Base-by-base conservation (phyloP, 2,888 invertebrate species). In the Drosophila formosana region DNA sequence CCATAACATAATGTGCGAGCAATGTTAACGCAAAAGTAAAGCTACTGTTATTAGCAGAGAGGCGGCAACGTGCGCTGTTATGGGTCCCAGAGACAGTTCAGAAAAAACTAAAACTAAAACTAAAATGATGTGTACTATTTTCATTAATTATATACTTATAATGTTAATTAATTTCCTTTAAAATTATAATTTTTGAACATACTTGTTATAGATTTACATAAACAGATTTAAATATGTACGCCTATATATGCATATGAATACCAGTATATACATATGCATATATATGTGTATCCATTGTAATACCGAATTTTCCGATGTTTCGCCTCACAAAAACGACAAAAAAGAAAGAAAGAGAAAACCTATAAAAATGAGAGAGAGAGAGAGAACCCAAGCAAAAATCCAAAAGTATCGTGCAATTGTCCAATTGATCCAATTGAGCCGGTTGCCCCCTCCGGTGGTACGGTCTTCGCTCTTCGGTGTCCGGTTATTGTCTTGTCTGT, bases 251-350 rank as follows among this genome's bases (percentile, higher is more conserved):
- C 79, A 46, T 56, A 37, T 46, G 74, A 64, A 58, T 77, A 67
- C 80, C 6, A 11, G 4, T 0, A 49, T 46, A 57, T 77, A 62
- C 62, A 64, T 73, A 37, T 37, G 4, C n/a, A 76, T 67, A 65
- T 72, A 74, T 80, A 75, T 78, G 77, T 80, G 72, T 78, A 74
- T 82, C 66, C 73, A 90, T 90, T 92, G 92, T 92, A 91, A 92
- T 92, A 89, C 92, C 92, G 91, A 92, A 91, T 92, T 92, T 92
- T 92, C 91, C 90, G 90, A 92, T 92, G 92, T 91, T 92, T 91
- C 92, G 92, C 92, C 92, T 92, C 92, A 92, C 92, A 91, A 50
- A 50, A 47, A 53, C 26, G 13, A 56, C 11, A 41, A 61, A 11
- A 66, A 51, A 63, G 41, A 56, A 45, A 65, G 53, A 55, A 57